These are phyloP conservation scores for Plotosus lineatus DNA, from an alignment of 2,113 vertebrate genomes.

Conservation along the genomic window DNA sequence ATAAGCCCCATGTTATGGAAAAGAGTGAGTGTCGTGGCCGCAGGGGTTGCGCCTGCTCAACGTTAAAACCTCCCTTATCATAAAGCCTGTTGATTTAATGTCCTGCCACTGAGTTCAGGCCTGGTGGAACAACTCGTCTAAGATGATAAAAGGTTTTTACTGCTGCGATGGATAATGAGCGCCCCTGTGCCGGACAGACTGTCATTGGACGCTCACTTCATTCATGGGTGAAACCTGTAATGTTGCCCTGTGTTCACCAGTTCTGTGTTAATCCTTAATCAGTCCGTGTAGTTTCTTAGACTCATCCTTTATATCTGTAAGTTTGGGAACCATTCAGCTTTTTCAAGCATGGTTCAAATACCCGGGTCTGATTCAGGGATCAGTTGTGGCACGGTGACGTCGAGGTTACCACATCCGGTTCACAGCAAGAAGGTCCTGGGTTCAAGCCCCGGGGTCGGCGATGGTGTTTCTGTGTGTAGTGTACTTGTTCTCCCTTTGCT, in stretches of 20 bases:
- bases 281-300: not conserved
- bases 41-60: constrained; percentile 34
- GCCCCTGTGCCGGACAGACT: not conserved
- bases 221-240: not conserved
- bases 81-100: constrained; percentile 62
- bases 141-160: constrained; percentile 72
- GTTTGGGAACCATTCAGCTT: not conserved
- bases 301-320: not conserved
- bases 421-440: no score
- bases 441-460: no score
- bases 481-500: no score
- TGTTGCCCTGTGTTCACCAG: not conserved
- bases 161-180: constrained; percentile 61
- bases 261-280: not conserved
- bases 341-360: not conserved
- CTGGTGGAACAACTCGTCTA: constrained; percentile 71
- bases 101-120: constrained; percentile 35
- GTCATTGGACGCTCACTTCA: not conserved
- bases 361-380: not conserved
- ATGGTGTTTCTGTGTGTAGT: no score
- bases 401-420: no score
- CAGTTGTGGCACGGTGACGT: no score
- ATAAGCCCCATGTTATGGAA: not conserved
- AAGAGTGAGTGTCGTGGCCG: not conserved
- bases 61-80: constrained; percentile 60